phyloP scores from a whole-genome alignment of 2,888 invertebrate species.

The Pyrocoelia pectoralis region DNA sequence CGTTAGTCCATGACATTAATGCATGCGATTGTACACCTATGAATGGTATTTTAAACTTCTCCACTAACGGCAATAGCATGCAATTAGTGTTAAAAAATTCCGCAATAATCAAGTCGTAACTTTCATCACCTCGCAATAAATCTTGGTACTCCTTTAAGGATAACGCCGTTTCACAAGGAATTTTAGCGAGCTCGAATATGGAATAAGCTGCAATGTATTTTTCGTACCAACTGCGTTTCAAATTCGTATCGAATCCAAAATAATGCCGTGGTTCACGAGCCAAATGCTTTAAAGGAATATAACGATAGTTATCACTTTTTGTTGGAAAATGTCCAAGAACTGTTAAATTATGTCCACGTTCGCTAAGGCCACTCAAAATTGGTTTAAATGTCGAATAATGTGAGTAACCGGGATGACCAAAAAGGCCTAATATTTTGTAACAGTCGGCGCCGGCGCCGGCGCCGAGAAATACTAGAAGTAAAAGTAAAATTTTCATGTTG shows the following conservation, averaged over 20 bases:
- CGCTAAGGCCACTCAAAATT: not conserved
- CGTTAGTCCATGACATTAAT: conserved; percentile 60
- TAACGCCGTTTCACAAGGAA: conserved; percentile 26
- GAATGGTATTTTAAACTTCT: conserved; percentile 65
- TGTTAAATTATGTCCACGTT: not conserved
- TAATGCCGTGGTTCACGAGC: too few relatives aligned
- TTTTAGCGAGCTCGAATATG: too few relatives aligned
- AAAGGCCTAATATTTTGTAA: not conserved
- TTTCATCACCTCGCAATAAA: conserved; percentile 46
- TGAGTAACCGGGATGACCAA: not conserved
- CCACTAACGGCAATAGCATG: conserved; percentile 66
- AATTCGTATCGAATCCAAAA: too few relatives aligned
- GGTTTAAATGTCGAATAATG: not conserved
- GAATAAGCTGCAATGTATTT: not conserved
- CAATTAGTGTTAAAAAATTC: conserved; percentile 80
- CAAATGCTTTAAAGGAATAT: not conserved
- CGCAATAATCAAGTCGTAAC: conserved; percentile 72
- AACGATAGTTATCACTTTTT: not conserved
- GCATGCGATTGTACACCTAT: conserved; percentile 63
- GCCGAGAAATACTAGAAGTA: not conserved
- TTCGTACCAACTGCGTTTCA: conserved; percentile 5
- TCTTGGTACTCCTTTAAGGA: conserved; percentile 44
- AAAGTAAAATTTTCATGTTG: not conserved
- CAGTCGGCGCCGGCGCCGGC: not conserved
- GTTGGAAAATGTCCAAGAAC: not conserved